These are phyloP conservation scores for Myzus persicae DNA, from an alignment of 1,140 invertebrate species.

Conservation along the genomic window DNA sequence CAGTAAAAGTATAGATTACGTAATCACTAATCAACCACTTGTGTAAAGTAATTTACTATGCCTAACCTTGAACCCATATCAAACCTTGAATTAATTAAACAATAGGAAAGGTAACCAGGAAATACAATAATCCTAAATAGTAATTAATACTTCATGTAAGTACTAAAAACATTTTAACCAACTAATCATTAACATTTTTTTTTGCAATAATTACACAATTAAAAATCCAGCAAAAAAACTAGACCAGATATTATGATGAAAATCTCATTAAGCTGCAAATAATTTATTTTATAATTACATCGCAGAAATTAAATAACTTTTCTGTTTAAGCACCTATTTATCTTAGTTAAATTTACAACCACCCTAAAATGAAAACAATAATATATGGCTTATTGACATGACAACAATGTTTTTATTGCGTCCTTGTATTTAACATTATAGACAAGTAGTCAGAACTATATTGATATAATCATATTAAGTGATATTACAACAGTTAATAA, in stretches of 20 bases:
- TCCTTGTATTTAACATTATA: background rate
- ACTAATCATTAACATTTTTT: background rate
- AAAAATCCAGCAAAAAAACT: background rate
- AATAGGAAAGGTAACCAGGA: background rate
- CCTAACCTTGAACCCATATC: background rate
- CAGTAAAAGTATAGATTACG: background rate
- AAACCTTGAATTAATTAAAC: constrained; percentile 1
- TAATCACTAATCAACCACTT: background rate
- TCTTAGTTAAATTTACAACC: no score
- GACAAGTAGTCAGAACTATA: background rate
- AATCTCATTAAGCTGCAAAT: background rate
- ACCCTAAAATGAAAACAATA: no score
- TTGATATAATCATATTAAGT: background rate
- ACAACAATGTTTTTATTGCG: background rate
- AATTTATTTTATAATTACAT: background rate
- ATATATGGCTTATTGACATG: no score
- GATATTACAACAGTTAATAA: background rate
- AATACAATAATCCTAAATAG: background rate
- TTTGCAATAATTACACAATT: background rate
- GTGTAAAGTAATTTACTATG: background rate
- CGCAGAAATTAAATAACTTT: no score
- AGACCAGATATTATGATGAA: no score
- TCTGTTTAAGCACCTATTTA: no score
- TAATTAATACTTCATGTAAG: background rate
- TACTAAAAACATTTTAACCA: background rate